Conservation (phyloP, 35 echinoderm and acorn worm genomes). For the Apostichopus parvimensis region DNA sequence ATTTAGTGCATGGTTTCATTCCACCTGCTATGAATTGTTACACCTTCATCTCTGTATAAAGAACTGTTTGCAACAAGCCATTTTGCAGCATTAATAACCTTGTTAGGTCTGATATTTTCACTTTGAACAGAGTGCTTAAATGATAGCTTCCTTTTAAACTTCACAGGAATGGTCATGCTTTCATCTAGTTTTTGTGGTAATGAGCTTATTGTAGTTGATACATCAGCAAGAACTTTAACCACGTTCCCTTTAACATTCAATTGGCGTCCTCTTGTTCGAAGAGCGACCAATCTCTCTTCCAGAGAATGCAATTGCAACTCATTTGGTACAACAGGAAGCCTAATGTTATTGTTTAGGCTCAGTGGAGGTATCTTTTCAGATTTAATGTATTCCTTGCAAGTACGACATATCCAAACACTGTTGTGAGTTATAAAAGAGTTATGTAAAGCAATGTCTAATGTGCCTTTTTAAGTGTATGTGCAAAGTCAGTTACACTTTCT, state of each 20-base stretch:
- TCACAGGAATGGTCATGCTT: neutral
- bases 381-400: slow-evolving; percentile 19
- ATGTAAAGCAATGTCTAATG: neutral
- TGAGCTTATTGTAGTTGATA: slow-evolving; percentile 28
- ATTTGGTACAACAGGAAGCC: neutral
- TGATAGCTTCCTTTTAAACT: slow-evolving; percentile 48
- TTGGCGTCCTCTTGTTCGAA: slow-evolving; percentile 32
- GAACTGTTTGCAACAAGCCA: slow-evolving; percentile 51
- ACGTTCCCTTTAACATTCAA: slow-evolving; percentile 56
- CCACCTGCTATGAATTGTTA: neutral
- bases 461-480: neutral
- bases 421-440: neutral
- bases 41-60: slow-evolving; percentile 54
- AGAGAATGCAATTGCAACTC: neutral
- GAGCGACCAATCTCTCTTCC: too few relatives aligned
- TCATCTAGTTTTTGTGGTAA: slow-evolving; percentile 58
- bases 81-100: slow-evolving; percentile 38
- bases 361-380: slow-evolving; percentile 20
- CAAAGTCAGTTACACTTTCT: neutral
- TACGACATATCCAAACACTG: slow-evolving; percentile 6
- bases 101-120: slow-evolving; percentile 55
- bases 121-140: slow-evolving; percentile 49
- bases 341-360: too few relatives aligned
- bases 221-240: too few relatives aligned
- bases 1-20: neutral